Evolutionary conservation across 1,140 invertebrate genomes (phyloP), one percentile per base, ranked within the genome.

Genomic region (Uloborus diversus): DNA sequence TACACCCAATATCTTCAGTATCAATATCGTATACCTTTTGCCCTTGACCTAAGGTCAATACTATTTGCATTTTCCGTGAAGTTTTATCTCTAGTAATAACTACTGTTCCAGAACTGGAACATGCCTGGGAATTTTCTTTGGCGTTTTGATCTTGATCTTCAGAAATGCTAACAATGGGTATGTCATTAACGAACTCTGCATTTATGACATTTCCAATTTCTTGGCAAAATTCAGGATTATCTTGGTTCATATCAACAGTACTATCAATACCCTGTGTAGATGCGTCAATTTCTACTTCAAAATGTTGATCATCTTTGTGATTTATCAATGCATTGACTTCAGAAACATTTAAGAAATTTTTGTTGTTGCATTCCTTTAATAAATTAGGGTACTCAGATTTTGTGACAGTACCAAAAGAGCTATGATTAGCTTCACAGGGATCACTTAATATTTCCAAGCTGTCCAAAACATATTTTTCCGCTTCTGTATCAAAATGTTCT

Each of bases 11-110:
- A 42, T 56, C 62, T 20, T 70, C 76, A 17, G 76, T 79, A 25
- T 69, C 66, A 51, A 79, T 79, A 33, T 79, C 65, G 62, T 61
- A 79, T n/a, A 79, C 59, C 35, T 79, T 64, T 47, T 79, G 76
- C 1, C 76, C 65, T 51, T 79, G 76, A 33, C 62, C 66, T 27
- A 69, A 30, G 23, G 65, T 79, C 32, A 79, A 25, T n/a, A 79
- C 65, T 27, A 79, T 79, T 20, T 79, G 65, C 76, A 79, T 79
- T 53, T 79, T 79, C 20, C 70, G 59, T 25, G 76, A 69, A 27
- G 25, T 33, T 56, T 65, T 78, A 78, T 78, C 62, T 23, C 47
- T 30, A n/a, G 61, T 78, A 1, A 78, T 66, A 23, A 78, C 56
- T 17, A 78, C 73, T n/a, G 73, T 56, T 27, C 73, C 73, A 14